Percentiles rank a stretch among this genome's conserved stretches.
Evolutionary conservation across 2,888 invertebrate species (phyloP).

Genomic region (Diplolepis rosae): DNA sequence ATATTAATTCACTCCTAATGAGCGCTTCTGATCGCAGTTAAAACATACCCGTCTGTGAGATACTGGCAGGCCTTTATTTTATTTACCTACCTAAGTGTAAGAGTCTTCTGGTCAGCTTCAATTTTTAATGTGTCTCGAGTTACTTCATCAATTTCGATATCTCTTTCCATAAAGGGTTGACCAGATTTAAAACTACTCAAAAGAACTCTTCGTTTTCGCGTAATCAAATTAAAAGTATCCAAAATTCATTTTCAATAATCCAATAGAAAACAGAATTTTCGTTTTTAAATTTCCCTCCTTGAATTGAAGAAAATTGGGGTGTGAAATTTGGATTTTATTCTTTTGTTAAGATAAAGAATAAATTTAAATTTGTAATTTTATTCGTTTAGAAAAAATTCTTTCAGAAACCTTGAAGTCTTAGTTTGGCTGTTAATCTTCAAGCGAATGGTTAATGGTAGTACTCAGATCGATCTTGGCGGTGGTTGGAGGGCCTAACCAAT

Average conservation of each 20-base stretch:
- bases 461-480: constrained; percentile 20
- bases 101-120: constrained; percentile 49
- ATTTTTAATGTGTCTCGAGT: constrained; percentile 67
- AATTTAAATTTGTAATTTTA: too few species aligned
- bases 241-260: too few species aligned
- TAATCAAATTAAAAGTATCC: too few species aligned
- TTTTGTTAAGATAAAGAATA: too few species aligned
- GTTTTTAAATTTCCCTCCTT: too few species aligned
- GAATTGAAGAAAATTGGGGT: too few species aligned
- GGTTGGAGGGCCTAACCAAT: constrained; percentile 28
- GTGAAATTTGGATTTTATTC: too few species aligned
- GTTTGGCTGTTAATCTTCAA: too few species aligned
- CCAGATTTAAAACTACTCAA: neutral
- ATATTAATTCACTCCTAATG: constrained; percentile 72
- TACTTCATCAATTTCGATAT: constrained; percentile 67
- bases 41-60: constrained; percentile 43
- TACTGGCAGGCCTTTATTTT: constrained; percentile 47
- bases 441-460: constrained; percentile 30
- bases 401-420: neutral
- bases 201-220: constrained; percentile 1
- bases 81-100: constrained; percentile 43
- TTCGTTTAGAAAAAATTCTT: neutral
- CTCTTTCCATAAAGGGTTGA: constrained; percentile 27
- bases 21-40: constrained; percentile 56
- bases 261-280: too few species aligned